These are phyloP conservation scores for Loripinus fragilis DNA, from an alignment of 2,888 invertebrate genomes.

Conservation along the genomic window DNA sequence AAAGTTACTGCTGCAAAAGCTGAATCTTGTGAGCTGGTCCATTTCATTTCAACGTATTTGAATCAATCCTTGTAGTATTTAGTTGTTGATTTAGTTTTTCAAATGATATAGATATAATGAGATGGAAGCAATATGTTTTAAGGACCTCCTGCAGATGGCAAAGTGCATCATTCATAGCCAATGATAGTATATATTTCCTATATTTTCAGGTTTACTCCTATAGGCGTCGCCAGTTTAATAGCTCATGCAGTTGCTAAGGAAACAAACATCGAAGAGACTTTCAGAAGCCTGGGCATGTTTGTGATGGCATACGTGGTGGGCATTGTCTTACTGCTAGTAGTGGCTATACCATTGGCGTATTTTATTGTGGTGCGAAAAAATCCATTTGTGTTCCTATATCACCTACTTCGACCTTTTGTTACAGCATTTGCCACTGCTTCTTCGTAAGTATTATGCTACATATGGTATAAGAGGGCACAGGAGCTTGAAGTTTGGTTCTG, in stretches of 20 bases:
- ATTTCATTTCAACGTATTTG: too few relatives aligned
- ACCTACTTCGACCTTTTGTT: slow-evolving; percentile 57
- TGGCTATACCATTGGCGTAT: slow-evolving; percentile 66
- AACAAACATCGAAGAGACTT: slow-evolving; percentile 54
- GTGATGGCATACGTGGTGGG: slow-evolving; percentile 65
- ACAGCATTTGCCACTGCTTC: slow-evolving; percentile 63
- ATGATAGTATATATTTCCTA: too few relatives aligned
- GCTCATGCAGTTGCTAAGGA: slow-evolving; percentile 64
- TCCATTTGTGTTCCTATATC: slow-evolving; percentile 63
- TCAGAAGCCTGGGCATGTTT: slow-evolving; percentile 68
- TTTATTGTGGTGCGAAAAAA: slow-evolving; percentile 60
- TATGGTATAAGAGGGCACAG: too few relatives aligned
- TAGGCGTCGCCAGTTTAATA: slow-evolving; percentile 74
- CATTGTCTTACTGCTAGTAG: slow-evolving; percentile 60
- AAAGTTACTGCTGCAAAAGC: too few relatives aligned
- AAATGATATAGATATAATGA: too few relatives aligned
- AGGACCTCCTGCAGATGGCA: too few relatives aligned
- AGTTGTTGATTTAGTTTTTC: too few relatives aligned
- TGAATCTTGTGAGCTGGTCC: too few relatives aligned
- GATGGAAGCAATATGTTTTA: too few relatives aligned
- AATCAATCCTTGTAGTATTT: too few relatives aligned
- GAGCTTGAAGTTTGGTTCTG: too few relatives aligned
- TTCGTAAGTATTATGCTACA: slow-evolving; percentile 64
- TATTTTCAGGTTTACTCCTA: slow-evolving; percentile 68
- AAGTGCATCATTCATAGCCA: too few relatives aligned